These are phyloP conservation scores for Plebejus melissa DNA, from an alignment of 2,888 invertebrate genomes.

Conservation along the genomic window DNA sequence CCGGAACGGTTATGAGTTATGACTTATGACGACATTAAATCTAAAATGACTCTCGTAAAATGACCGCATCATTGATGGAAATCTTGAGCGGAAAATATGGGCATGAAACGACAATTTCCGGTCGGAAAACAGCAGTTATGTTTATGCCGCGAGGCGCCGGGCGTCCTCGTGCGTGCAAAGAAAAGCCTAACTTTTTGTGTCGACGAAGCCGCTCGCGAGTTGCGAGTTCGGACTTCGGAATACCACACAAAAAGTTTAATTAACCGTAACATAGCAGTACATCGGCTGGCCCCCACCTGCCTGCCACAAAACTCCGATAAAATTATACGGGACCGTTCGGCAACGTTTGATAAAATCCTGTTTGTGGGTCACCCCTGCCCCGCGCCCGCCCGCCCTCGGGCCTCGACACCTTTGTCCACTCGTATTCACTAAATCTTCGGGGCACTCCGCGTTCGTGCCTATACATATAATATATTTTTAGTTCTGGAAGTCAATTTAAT, in stretches of 20 bases:
- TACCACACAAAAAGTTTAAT: background rate
- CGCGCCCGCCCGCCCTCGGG: background rate
- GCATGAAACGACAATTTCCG: background rate
- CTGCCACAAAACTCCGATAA: background rate
- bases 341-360: slow-evolving; percentile 3
- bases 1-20: background rate
- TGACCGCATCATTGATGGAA: background rate
- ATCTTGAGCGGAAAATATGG: slow-evolving; percentile 10
- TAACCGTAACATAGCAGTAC: slow-evolving; percentile 11
- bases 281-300: background rate
- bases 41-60: slow-evolving; percentile 11
- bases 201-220: background rate
- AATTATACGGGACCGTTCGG: background rate
- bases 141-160: background rate
- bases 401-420: background rate
- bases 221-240: background rate
- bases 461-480: background rate
- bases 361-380: background rate
- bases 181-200: background rate
- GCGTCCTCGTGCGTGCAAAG: background rate
- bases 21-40: background rate
- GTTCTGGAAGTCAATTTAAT: background rate
- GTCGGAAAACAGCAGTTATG: slow-evolving; percentile 1
- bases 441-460: background rate
- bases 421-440: background rate